Conservation (phyloP, 1,140 invertebrate genomes). For the Euschistus heros region DNA sequence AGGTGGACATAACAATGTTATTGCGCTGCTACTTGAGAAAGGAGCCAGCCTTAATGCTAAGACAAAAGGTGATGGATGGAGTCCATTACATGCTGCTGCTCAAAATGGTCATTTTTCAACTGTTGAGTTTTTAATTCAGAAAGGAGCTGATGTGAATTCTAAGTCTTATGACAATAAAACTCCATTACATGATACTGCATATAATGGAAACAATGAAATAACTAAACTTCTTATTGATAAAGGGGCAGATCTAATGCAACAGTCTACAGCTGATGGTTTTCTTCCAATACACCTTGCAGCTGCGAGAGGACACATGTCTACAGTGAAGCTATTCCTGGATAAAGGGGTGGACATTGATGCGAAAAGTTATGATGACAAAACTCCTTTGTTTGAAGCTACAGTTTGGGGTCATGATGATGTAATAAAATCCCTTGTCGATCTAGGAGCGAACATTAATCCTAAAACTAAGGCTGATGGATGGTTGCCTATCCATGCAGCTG, state of each 20-base stretch:
- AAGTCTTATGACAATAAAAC: background rate
- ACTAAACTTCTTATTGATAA: slow-evolving; percentile 1
- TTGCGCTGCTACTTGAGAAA: background rate
- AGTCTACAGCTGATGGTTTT: background rate
- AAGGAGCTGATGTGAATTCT: slow-evolving; percentile 2
- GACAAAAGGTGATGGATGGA: slow-evolving; percentile 37
- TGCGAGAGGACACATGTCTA: slow-evolving; percentile 19
- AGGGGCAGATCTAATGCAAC: slow-evolving; percentile 11
- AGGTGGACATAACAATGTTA: too few species aligned
- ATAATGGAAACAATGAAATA: background rate
- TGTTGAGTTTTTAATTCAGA: background rate
- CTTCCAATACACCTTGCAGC: slow-evolving; percentile 29
- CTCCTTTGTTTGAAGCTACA: slow-evolving; percentile 38
- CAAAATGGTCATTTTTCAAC: slow-evolving; percentile 38
- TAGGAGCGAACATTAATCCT: slow-evolving; percentile 51
- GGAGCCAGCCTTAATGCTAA: background rate
- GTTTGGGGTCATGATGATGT: slow-evolving; percentile 36
- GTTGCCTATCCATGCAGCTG: slow-evolving; percentile 83
- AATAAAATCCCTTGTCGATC: slow-evolving; percentile 36
- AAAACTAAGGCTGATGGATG: slow-evolving; percentile 64
- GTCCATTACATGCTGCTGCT: slow-evolving; percentile 49
- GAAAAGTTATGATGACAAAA: background rate
- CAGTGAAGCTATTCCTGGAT: background rate
- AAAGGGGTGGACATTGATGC: slow-evolving; percentile 21
- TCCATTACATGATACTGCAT: background rate